Evolutionary conservation across 1,140 invertebrate species (phyloP), one percentile per base, ranked within the genome.

Genomic region (Sipha flava): DNA sequence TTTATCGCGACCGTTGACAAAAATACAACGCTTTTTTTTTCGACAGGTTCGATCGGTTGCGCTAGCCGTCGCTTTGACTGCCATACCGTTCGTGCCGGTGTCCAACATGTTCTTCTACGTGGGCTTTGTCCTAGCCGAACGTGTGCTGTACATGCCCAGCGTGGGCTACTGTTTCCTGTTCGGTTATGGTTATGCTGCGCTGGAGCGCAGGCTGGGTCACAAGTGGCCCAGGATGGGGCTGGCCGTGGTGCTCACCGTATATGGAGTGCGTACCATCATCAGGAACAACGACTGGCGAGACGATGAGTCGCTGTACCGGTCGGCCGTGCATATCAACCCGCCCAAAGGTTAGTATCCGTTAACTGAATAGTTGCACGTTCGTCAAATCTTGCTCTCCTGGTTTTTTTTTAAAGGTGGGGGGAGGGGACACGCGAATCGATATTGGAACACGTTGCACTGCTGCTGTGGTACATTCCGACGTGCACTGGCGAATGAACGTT

Each of bases 121-220:
- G 79, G 97, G 97, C 9, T 98, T 98, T 85, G 96, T 98, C 31
- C 93, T 98, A 10, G 97, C 97, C 45, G 97, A 98, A 87, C 88
- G 97, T 81, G 93, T 98, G 72, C 88, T 98, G 26, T 98, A 98
- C 86, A 89, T 97, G 83, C 96, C 97, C 37, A 98, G 95, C 86
- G 94, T 98, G 82, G 97, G 97, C 43, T 96, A 93, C 86, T 98
- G 95, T 86, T 88, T 98, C 81, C 87, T 98, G 52, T 87, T 95
- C 18, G 94, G 93, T 21, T 87, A 94, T 49, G 93, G 92, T 3
- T 83, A 81, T 29, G 70, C 82, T 1, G 57, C 82, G 29, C 54
- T 83, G 6, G 85, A 87, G 54, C 82, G 83, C 37, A 83, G 85
- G 45, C 84, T 85, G 9, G 84, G 84, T 10, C 83, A 84, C 57